Conservation (phyloP, 2,888 invertebrate genomes). For the Agrochola circellaris region DNA sequence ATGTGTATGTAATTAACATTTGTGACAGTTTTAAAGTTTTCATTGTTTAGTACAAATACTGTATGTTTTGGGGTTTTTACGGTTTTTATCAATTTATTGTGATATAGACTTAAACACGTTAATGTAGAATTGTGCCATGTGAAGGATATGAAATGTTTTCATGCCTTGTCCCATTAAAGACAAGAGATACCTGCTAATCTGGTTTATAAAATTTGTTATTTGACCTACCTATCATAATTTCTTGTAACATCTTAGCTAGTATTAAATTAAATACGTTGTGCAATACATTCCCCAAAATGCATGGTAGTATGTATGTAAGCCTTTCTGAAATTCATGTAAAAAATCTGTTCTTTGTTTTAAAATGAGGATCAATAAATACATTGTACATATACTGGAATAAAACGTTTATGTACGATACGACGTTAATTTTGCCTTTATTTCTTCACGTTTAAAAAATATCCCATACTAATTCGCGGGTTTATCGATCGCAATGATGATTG, state of each 20-base stretch:
- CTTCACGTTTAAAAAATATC: too few species aligned
- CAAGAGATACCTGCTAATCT: constrained; percentile 40
- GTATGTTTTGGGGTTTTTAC: constrained; percentile 78
- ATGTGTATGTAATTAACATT: constrained; percentile 74
- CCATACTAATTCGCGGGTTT: too few species aligned
- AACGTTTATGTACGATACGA: constrained; percentile 64
- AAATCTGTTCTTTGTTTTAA: constrained; percentile 56
- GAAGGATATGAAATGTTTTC: constrained; percentile 54
- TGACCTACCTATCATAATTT: constrained; percentile 12
- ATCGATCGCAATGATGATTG: neutral
- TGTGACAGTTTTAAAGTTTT: constrained; percentile 72
- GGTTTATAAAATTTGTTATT: constrained; percentile 43
- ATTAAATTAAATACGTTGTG: constrained; percentile 67
- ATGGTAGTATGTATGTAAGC: constrained; percentile 70
- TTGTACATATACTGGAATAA: constrained; percentile 67
- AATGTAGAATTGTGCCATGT: constrained; percentile 75
- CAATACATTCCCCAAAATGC: constrained; percentile 84
- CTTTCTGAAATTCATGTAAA: constrained; percentile 58
- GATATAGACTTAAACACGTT: constrained; percentile 65
- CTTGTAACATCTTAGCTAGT: constrained; percentile 39
- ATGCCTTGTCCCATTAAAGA: constrained; percentile 32
- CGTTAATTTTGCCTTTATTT: constrained; percentile 32
- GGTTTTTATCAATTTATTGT: constrained; percentile 72
- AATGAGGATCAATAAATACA: constrained; percentile 57
- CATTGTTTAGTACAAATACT: constrained; percentile 77